Evolutionary conservation across 2,113 vertebrate species (phyloP).

Genomic region (Rutilus rutilus): DNA sequence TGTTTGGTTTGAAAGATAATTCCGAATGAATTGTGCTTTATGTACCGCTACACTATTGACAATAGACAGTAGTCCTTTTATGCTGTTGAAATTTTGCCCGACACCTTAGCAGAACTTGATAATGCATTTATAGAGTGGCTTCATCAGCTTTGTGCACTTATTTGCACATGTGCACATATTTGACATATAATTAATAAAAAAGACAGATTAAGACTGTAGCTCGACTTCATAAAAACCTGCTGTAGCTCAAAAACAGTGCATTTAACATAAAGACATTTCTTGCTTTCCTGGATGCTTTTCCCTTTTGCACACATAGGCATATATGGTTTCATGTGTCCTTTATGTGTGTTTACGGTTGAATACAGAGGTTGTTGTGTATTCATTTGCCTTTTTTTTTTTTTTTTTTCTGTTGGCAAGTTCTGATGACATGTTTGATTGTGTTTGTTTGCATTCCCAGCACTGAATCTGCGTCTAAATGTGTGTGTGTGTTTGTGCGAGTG

Average conservation of each 20-base stretch:
- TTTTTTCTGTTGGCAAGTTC: neutral
- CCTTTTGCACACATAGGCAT: neutral
- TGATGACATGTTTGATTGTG: constrained; percentile 19
- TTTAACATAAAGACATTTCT: neutral
- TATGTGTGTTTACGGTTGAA: constrained; percentile 1
- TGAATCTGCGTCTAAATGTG: neutral
- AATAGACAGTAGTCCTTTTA: neutral
- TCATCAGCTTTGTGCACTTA: neutral
- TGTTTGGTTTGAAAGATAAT: neutral
- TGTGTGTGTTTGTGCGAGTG: constrained; percentile 5
- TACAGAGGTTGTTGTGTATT: neutral
- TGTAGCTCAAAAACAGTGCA: neutral
- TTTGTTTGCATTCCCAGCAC: constrained; percentile 8
- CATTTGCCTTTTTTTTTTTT: neutral
- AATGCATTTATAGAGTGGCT: neutral
- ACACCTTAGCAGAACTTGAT: neutral
- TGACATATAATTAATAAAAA: neutral
- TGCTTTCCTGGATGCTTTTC: neutral
- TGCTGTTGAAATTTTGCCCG: neutral
- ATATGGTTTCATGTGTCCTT: neutral
- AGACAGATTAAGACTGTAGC: neutral
- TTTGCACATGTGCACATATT: too few species aligned
- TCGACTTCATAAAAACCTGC: neutral
- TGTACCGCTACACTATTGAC: neutral
- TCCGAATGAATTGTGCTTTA: neutral